Conservation (phyloP, 2,113 vertebrate species). For the Apodemus speciosus region DNA sequence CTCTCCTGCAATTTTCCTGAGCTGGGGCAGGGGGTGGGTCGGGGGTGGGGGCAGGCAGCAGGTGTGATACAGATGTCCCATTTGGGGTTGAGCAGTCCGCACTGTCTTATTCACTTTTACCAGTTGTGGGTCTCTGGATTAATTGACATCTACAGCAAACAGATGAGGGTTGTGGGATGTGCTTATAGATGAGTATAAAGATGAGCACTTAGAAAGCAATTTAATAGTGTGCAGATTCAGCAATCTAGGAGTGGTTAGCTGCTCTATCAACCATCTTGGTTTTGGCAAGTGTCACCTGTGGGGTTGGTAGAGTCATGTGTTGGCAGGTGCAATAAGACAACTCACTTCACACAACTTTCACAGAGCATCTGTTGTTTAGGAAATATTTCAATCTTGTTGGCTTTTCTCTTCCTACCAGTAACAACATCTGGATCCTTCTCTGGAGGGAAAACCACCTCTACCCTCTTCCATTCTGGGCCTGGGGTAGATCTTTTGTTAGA, state of each 20-base stretch:
- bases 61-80: background rate
- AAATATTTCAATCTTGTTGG: background rate
- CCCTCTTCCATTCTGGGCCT: background rate
- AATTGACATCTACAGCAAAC: background rate
- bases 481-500: background rate
- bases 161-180: background rate
- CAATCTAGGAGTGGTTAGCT: background rate
- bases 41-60: background rate
- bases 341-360: background rate
- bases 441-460: background rate
- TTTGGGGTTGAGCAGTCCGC: background rate
- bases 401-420: background rate
- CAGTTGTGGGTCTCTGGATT: background rate
- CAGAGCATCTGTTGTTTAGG: background rate
- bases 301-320: background rate
- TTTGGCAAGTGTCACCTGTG: background rate
- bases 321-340: background rate
- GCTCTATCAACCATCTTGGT: background rate
- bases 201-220: background rate
- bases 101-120: background rate
- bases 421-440: background rate
- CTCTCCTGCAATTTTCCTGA: background rate
- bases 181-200: background rate
- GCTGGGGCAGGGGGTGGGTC: background rate
- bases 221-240: background rate